Base-by-base conservation (phyloP, 2,888 invertebrate species). In the Cybosia mesomella region DNA sequence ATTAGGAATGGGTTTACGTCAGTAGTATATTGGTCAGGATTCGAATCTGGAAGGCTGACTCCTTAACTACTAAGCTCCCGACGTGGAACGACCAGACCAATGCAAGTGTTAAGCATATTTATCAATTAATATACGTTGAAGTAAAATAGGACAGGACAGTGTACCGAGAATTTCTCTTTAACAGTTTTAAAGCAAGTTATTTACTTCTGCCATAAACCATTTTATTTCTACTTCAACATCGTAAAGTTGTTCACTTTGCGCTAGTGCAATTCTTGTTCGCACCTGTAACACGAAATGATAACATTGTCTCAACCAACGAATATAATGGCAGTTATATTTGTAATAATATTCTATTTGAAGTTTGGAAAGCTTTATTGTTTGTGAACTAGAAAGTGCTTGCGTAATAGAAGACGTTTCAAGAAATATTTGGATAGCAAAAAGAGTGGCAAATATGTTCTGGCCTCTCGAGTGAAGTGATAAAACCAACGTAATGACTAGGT, bases 171-270 rank as follows among this genome's bases (percentile, higher is more conserved):
- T 54, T 54, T 54, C 39, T 39, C 21, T 57, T 58, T n/a, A 43
- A 24, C 57, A 57, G n/a, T 63, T 63, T 69, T 58, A 66, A 66
- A 70, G 39, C 62, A 49, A 55, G 21, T 70, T 68, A 71, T 76
- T 72, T 69, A 75, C 67, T 74, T 74, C 63, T 68, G 22, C 70
- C 69, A 73, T 80, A 80, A 76, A 80, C 68, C 65, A 75, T 76
- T 79, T 77, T 75, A 77, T 77, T 70, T 73, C 68, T 66, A 73
- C 78, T 72, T 60, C 59, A 67, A 65, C 74, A 63, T 82, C 81
- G 76, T 84, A 83, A 80, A 78, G 70, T 72, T 72, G 66, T 73
- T 66, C 67, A 65, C 57, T 69, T 71, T 68, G 64, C 69, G 69
- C 74, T 64, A 64, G 67, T 72, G 70, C 61, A 60, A 55, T 66